Evolutionary conservation across 2,113 vertebrate species (phyloP).

Genomic region (Calyptomena viridis): DNA sequence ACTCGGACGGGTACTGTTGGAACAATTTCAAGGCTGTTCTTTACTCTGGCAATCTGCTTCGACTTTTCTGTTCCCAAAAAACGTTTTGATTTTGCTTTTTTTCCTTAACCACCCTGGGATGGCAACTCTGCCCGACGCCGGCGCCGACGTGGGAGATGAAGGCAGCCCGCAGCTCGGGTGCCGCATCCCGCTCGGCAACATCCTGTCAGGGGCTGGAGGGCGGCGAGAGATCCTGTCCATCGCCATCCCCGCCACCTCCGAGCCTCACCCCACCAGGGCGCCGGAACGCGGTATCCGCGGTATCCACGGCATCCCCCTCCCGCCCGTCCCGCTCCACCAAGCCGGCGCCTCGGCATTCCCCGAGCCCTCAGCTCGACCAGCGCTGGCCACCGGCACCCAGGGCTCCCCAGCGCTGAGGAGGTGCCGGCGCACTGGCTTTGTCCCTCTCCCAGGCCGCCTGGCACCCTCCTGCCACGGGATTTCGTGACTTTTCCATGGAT

Average conservation of each 20-base stretch:
- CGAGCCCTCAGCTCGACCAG: too few relatives aligned
- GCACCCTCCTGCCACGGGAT: background rate
- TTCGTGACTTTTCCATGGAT: too few relatives aligned
- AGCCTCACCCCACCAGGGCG: too few relatives aligned
- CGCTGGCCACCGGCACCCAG: background rate
- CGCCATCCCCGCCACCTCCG: background rate
- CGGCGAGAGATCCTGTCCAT: rapidly evolving
- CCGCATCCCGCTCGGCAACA: rapidly evolving
- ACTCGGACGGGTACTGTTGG: background rate
- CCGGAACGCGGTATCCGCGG: rapidly evolving
- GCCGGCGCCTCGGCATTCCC: background rate
- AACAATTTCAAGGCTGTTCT: background rate
- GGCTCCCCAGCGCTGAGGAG: background rate
- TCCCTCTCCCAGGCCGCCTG: background rate
- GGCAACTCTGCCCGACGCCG: rapidly evolving
- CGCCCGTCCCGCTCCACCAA: background rate
- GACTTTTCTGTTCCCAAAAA: background rate
- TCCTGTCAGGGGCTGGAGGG: background rate
- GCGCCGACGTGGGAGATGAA: rapidly evolving
- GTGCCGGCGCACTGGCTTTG: background rate
- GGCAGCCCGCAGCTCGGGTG: background rate
- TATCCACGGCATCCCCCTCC: background rate
- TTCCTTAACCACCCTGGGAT: background rate
- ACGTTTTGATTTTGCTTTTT: background rate
- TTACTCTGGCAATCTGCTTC: background rate